Evolutionary conservation across 2,113 vertebrate genomes (phyloP).

Genomic region (Protobothrops flavoviridis): DNA sequence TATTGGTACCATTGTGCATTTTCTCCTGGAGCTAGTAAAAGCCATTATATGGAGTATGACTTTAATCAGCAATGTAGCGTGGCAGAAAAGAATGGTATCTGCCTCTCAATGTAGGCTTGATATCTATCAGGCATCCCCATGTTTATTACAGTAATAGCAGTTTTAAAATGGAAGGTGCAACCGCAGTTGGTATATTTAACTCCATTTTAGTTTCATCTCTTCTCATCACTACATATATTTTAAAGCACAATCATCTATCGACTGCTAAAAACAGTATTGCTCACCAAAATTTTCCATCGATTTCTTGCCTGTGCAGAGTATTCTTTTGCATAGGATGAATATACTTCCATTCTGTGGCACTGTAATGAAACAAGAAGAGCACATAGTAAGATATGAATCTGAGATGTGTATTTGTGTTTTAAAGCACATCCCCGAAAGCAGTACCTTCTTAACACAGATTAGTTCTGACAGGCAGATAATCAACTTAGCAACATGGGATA

Average conservation of each 20-base stretch:
- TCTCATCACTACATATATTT: not conserved
- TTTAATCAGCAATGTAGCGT: not conserved
- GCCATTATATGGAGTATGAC: not conserved
- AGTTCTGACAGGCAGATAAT: not conserved
- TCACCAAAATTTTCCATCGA: constrained; percentile 91
- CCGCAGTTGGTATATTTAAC: not conserved
- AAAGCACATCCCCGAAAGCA: not conserved
- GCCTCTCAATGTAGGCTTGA: not conserved
- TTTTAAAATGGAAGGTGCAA: not conserved
- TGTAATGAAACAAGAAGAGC: constrained; percentile 52
- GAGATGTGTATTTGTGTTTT: not conserved
- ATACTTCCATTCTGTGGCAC: constrained; percentile 79
- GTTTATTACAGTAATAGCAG: not conserved
- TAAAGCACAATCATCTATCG: not conserved
- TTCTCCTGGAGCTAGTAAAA: not conserved
- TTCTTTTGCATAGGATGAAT: constrained; percentile 68
- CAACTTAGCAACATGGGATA: not conserved
- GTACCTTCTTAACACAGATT: not conserved
- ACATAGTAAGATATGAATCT: not conserved
- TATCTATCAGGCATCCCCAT: not conserved
- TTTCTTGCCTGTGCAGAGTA: constrained; percentile 71
- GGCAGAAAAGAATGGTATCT: not conserved
- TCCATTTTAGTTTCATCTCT: not conserved
- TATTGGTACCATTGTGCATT: not conserved
- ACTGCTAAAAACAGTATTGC: constrained; percentile 1